Conservation (phyloP, 2,797 vertebrate genomes). For the Diceros bicornis region DNA sequence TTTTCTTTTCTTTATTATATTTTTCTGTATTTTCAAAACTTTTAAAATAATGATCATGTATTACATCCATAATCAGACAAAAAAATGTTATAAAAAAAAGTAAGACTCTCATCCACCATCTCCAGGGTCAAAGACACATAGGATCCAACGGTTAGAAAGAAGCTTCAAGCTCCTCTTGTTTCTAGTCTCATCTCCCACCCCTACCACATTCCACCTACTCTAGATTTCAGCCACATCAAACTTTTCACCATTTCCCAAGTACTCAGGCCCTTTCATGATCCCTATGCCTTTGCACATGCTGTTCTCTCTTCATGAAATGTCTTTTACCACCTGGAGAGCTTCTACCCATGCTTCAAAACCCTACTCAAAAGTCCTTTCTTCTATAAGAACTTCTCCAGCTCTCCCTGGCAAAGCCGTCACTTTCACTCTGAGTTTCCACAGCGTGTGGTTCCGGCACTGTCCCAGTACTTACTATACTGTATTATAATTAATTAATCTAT, state of each 20-base stretch:
- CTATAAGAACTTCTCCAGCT: conserved; percentile 10
- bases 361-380: neutral
- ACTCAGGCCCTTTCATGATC: neutral
- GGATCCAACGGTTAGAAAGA: neutral
- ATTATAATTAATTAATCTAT: neutral
- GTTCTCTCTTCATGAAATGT: neutral
- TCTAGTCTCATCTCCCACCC: neutral
- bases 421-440: neutral
- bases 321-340: conserved; percentile 10
- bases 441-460: neutral
- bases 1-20: neutral
- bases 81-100: conserved; percentile 19
- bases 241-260: neutral
- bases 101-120: neutral
- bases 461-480: neutral
- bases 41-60: neutral
- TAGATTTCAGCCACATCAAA: neutral
- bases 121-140: neutral
- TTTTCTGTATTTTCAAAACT: conserved; percentile 56
- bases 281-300: neutral
- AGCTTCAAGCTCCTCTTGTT: neutral
- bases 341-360: conserved; percentile 29
- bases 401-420: neutral
- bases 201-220: neutral
- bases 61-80: conserved; percentile 3